Base-by-base conservation (phyloP, 2,888 invertebrate species). In the Cancer borealis region DNA sequence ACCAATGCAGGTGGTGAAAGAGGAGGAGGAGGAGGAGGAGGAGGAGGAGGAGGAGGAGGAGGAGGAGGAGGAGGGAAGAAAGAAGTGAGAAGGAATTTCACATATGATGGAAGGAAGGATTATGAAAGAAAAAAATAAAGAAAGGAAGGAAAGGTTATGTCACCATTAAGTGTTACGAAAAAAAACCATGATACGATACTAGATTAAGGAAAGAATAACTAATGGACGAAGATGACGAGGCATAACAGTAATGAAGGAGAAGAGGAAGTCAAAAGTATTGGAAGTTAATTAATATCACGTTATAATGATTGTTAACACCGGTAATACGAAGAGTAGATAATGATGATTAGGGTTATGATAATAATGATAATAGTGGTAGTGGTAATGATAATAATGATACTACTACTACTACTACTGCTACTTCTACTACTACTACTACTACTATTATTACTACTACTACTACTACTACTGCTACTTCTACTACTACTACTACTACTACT, bases 391-490 rank as follows among this genome's bases (percentile, higher is more conserved):
- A 12, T 49, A 49, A 12, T 49, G 12, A 12, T 49, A 49, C 10
- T 88, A 39, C 12, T 88, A 88, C 12, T 88, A 88, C 12, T 88
- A 8, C 12, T 88, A 88, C 45, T 30, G 46, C 12, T 39, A 30
- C 45, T 88, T 3, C 5, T 26, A 88, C 12, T 88, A 88, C 45
- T 30, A 88, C 12, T 39, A 30, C 45, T 88, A 30, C 5, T 26
- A 88, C 30, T 88, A 88, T 6, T 88, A 88, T 6, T 88, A 88
- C 45, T 88, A 88, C 45, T 88, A 88, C 45, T 88, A 39, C 17
- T 88, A 88, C 45, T 88, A 45, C 45, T 88, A 88, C 45, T 88
- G 5, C 0, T 88, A 45, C 45, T 88, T 1, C 45, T 88, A 17
- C 17, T 88, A 45, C 45, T 88, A 88, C 45, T 30, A 45, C 45